Base-by-base conservation (phyloP, 2,888 invertebrate species). In the Oscheius sp. region DNA sequence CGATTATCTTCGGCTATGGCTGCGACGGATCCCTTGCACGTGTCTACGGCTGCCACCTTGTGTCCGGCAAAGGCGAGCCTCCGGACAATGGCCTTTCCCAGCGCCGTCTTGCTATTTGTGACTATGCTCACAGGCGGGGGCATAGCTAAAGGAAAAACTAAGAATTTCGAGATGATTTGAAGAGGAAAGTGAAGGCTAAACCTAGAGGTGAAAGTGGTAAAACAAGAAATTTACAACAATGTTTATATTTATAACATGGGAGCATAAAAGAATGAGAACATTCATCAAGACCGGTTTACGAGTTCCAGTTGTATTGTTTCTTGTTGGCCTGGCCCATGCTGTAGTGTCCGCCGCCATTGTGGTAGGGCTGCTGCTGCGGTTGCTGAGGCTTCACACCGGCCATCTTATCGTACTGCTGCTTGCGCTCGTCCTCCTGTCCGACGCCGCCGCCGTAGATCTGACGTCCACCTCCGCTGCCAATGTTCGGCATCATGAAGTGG, bases 51-150 rank as follows among this genome's bases (percentile, higher is more conserved):
- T 9, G 80, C 82, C 1, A 79, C 76, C 57, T 77, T 80, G 55
- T 78, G 75, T 10, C 86, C 86, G 42, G 84, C 78, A 57, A 83
- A 77, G 0, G 82, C 86, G 2, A 85, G 76, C 13, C 85, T 66
- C 50, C 80, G 55, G 5, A 81, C 84, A 9, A 85, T 76, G 35
- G 85, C 79, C 62, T 78, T 70, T 21, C 82, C 83, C 53, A 84
- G 75, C n/a, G 76, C 60, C 0, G 76, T 80, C 5, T 81, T 77
- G 0, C 76, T 77, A 29, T 80, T 80, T 10, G 81, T 76, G 4
- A 84, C 79, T 21, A 84, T 68, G 33, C 78, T 77, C 11, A 74
- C 70, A 35, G 76, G 73, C 37, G 79, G 29, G 11, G 53, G 21
- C 68, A 68, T 68, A 59, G 48, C 33, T 32, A 57, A 21, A 32